Base-by-base conservation (phyloP, 2,797 vertebrate genomes). In the Periparus ater region DNA sequence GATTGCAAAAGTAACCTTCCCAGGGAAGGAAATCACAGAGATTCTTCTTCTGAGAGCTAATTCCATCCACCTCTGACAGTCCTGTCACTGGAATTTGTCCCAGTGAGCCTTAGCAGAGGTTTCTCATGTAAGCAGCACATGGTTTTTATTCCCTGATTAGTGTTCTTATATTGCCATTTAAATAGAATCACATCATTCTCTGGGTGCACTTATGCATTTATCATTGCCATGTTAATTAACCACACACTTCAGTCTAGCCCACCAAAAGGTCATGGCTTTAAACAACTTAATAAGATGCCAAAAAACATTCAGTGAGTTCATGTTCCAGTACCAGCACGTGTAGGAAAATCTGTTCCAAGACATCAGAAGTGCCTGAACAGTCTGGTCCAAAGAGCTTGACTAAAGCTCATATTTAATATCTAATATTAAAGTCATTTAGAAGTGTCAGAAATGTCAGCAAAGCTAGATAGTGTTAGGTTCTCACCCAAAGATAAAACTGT, bases 181-280 rank as follows among this genome's bases (percentile, higher is more conserved):
- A 95, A 89, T 14, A 70, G 58, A 54, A 70, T 50, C 45, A 63
- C 71, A 57, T 44, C 42, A 87, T 80, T 96, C 8, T 1, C 44
- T 71, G 45, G 30, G 45, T 87, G 27, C 55, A 87, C 17, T 90
- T 67, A 54, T 0, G 13, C 53, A 48, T 88, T 95, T 79, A 36
- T 67, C 30, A 50, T 92, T 92, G 79, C 74, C 58, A 85, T 58
- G 73, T 88, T 95, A 93, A 91, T 96, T 93, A 93, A 83, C 38
- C 45, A 65, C 85, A 85, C 23, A 9, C 25, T 84, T 89, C 42
- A 70, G 0, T 65, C 34, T 67, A 50, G 57, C 78, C 54, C 30
- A 61, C 61, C 58, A 51, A 87, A 90, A 92, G 36, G 36, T 78
- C 61, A 36, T n/a, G 30, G 67, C 47, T 61, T 92, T 91, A 86